Conservation (phyloP, 2,888 invertebrate genomes). For the Celastrina argiolus region DNA sequence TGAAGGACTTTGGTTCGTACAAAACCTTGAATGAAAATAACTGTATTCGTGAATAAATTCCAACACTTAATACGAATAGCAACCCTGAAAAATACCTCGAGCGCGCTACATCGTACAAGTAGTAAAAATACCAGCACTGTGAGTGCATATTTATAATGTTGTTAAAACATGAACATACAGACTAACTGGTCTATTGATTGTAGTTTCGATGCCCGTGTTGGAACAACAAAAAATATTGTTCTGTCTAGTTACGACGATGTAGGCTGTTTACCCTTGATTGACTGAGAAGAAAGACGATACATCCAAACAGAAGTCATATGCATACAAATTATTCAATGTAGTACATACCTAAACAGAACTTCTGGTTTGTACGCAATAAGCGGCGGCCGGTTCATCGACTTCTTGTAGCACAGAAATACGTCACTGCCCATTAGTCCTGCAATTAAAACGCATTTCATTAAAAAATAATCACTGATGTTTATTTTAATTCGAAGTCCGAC, state of each 20-base stretch:
- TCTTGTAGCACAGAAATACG: slow-evolving; percentile 99
- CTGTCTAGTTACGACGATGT: too few species aligned
- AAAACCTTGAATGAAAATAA: background rate
- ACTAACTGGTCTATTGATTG: too few species aligned
- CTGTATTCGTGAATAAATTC: background rate
- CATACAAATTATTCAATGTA: background rate
- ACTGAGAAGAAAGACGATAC: too few species aligned
- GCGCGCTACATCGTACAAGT: background rate
- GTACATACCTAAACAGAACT: slow-evolving; percentile 79
- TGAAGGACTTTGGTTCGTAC: background rate
- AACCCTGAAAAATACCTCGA: background rate
- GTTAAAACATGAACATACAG: too few species aligned
- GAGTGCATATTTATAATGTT: background rate
- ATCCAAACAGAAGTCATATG: too few species aligned
- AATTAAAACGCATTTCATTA: slow-evolving; percentile 32
- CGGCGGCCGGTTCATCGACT: slow-evolving; percentile 98
- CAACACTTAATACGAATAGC: background rate
- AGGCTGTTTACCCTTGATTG: too few species aligned
- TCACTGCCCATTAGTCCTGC: slow-evolving; percentile 92
- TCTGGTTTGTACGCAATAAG: slow-evolving; percentile 96
- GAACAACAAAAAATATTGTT: too few species aligned
- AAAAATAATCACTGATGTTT: background rate
- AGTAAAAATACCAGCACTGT: background rate
- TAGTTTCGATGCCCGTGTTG: too few species aligned
- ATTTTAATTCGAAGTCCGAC: too few species aligned